Conservation (phyloP, 2,888 invertebrate species). For the Rhogogaster chlorosoma region DNA sequence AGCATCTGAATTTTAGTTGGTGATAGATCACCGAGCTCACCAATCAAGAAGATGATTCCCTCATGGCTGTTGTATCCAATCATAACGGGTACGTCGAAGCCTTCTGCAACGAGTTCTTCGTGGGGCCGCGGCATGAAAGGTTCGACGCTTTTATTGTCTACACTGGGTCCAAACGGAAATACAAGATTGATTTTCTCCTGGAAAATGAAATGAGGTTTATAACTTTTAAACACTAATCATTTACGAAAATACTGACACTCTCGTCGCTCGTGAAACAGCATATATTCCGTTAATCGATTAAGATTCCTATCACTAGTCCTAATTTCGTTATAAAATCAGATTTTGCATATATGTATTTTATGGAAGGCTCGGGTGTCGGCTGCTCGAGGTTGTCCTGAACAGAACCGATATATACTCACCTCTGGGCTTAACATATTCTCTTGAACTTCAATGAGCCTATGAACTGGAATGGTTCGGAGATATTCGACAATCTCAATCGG, state of each 20-base stretch:
- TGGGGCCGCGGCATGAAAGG: conserved; percentile 31
- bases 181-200: neutral
- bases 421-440: neutral
- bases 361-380: too few species aligned
- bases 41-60: conserved; percentile 55
- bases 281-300: neutral
- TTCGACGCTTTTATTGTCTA: conserved; percentile 31
- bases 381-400: neutral
- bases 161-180: conserved; percentile 1
- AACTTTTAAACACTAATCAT: neutral
- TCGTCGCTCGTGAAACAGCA: neutral
- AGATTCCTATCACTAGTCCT: too few species aligned
- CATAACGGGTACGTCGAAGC: conserved; percentile 33
- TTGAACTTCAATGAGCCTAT: neutral
- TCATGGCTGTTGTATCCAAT: conserved; percentile 54
- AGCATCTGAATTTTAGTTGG: neutral
- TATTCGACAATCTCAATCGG: neutral
- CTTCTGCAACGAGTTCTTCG: neutral
- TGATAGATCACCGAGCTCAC: conserved; percentile 38
- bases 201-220: neutral
- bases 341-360: too few species aligned
- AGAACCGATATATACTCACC: neutral
- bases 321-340: too few species aligned
- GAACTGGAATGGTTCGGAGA: neutral
- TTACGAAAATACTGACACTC: neutral